These are phyloP conservation scores for Peromyscus attwateri DNA, from an alignment of 2,797 vertebrate genomes.

Conservation along the genomic window DNA sequence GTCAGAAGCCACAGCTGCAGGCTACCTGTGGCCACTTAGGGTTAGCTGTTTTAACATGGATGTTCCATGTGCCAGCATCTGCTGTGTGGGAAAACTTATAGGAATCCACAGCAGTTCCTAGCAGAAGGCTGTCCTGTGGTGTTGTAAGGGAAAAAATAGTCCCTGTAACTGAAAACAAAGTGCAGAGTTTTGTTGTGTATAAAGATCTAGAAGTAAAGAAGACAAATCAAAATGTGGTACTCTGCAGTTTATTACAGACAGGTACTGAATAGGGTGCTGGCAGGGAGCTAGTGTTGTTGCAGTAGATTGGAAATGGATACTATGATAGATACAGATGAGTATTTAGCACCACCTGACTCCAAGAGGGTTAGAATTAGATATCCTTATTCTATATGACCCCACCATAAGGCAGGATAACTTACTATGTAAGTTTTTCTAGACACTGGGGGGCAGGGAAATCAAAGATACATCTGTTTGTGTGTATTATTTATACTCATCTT, in stretches of 20 bases:
- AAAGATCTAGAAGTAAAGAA: constrained; percentile 2
- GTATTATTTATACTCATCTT: background rate
- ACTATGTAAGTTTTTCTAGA: background rate
- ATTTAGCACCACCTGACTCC: background rate
- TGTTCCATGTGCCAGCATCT: constrained; percentile 56
- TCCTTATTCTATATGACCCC: background rate
- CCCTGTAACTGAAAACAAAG: background rate
- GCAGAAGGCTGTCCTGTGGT: background rate
- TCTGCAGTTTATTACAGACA: background rate
- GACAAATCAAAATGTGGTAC: background rate
- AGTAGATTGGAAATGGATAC: background rate
- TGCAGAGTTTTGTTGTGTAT: background rate
- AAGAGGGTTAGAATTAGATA: background rate
- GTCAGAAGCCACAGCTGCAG: constrained; percentile 85
- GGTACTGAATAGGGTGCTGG: background rate
- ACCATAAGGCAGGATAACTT: constrained; percentile 8
- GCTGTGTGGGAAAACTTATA: background rate
- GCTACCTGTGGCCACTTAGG: constrained; percentile 75
- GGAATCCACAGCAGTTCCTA: background rate
- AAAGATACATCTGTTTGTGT: background rate
- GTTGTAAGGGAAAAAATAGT: background rate
- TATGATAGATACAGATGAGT: background rate
- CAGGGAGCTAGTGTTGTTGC: background rate
- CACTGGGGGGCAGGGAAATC: background rate
- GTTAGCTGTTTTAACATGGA: constrained; percentile 74